A percentile compares a stretch with the other conserved stretches of the same genome.
phyloP scores from a whole-genome alignment of 2,113 vertebrate species.

The Proteles cristata region DNA sequence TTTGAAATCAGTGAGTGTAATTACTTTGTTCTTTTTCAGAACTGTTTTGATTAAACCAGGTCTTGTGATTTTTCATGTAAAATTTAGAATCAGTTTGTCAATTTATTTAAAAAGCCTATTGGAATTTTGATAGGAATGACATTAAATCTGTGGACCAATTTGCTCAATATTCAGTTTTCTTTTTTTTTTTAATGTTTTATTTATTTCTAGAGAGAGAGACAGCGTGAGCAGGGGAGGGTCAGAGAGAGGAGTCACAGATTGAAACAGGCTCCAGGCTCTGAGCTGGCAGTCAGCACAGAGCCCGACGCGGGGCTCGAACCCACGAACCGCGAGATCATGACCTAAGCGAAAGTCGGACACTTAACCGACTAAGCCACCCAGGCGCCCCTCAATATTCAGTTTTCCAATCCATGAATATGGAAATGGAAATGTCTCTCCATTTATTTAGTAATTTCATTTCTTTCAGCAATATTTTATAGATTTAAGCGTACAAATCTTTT shows the following conservation, averaged over 20 bases:
- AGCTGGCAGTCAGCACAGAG: no score
- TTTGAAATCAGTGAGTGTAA: not conserved
- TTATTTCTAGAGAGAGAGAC: no score
- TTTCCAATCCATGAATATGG: not conserved
- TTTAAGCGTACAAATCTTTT: no score
- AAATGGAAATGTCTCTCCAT: not conserved
- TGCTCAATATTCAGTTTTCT: not conserved
- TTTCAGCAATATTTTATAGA: not conserved
- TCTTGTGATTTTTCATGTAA: not conserved
- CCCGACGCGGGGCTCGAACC: no score
- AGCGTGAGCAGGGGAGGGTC: no score
- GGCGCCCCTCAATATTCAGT: not conserved
- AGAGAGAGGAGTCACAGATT: no score
- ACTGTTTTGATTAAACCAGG: not conserved
- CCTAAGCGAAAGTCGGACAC: no score
- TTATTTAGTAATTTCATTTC: not conserved
- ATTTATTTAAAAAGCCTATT: not conserved
- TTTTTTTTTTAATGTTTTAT: no score
- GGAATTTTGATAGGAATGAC: not conserved
- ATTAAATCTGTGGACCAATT: not conserved
- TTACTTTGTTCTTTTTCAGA: not conserved
- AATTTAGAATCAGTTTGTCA: not conserved
- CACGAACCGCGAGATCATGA: no score
- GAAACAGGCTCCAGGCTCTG: no score
- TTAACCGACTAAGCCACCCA: no score